A percentile compares a stretch with the other conserved stretches of the same genome.
Evolutionary conservation across 2,797 vertebrate genomes (phyloP).

Genomic region (Parauchenoglanis punctatus): DNA sequence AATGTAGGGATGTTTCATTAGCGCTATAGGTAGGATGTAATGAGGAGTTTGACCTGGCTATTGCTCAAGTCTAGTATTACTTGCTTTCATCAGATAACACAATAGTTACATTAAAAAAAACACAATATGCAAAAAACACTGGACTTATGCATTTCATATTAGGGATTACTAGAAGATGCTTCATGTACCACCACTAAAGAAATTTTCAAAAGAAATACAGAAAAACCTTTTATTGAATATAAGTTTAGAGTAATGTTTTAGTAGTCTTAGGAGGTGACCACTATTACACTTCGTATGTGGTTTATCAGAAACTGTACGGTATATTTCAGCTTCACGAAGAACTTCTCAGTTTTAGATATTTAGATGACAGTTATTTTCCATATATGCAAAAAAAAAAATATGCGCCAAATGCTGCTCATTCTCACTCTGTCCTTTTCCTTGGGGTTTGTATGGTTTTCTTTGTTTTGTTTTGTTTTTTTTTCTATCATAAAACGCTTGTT

Average conservation of each 20-base stretch:
- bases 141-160: no score
- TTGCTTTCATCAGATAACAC: no score
- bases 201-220: neutral
- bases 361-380: neutral
- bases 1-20: neutral
- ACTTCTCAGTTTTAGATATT: neutral
- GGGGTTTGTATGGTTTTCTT: neutral
- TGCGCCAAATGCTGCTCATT: neutral
- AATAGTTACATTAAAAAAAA: no score
- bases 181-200: neutral
- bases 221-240: no score
- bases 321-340: neutral
- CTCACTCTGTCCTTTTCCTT: neutral
- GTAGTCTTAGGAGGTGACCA: neutral
- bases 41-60: neutral
- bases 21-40: no score
- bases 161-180: no score
- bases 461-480: neutral
- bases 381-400: neutral
- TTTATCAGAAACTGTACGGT: neutral
- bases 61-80: no score
- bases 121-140: no score
- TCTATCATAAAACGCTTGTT: no score
- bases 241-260: neutral
- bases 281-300: neutral